Evolutionary conservation across 2,888 invertebrate species (phyloP).

Genomic region (Lobophora halterata): DNA sequence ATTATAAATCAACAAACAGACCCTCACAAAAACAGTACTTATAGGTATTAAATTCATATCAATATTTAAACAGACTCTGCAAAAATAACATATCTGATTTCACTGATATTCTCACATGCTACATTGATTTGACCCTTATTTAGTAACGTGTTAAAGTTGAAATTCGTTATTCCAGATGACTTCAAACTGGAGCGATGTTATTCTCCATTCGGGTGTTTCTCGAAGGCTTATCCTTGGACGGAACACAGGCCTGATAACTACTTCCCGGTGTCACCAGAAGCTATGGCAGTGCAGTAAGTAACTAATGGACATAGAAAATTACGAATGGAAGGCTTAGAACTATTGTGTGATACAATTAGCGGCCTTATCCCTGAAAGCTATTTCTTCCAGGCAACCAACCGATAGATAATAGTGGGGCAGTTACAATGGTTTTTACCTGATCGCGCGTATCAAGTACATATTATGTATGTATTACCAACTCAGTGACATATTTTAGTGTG

Average conservation of each 20-base stretch:
- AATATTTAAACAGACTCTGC: slow-evolving; percentile 20
- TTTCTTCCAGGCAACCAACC: too few species aligned
- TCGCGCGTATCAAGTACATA: too few species aligned
- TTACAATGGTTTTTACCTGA: too few species aligned
- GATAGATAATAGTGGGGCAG: too few species aligned
- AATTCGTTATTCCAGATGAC: slow-evolving; percentile 51
- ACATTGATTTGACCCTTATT: neutral
- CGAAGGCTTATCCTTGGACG: slow-evolving; percentile 89
- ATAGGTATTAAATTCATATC: slow-evolving; percentile 6
- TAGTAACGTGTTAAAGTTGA: slow-evolving; percentile 2
- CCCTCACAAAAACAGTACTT: slow-evolving; percentile 3
- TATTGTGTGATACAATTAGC: slow-evolving; percentile 26
- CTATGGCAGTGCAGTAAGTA: slow-evolving; percentile 76
- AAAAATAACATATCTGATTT: slow-evolving; percentile 18
- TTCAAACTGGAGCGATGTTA: slow-evolving; percentile 84
- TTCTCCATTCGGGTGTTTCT: slow-evolving; percentile 90
- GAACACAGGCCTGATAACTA: slow-evolving; percentile 89
- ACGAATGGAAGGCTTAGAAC: slow-evolving; percentile 6
- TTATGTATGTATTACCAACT: too few species aligned
- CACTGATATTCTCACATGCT: slow-evolving; percentile 11
- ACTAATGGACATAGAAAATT: neutral
- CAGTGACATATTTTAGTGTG: too few species aligned
- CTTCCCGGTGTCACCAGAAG: slow-evolving; percentile 87
- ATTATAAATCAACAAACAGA: slow-evolving; percentile 6
- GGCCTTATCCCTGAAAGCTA: too few species aligned